Percentiles rank a stretch among this genome's conserved stretches.
Evolutionary conservation across 2,888 invertebrate genomes (phyloP).

Genomic region (Germaria angustata): DNA sequence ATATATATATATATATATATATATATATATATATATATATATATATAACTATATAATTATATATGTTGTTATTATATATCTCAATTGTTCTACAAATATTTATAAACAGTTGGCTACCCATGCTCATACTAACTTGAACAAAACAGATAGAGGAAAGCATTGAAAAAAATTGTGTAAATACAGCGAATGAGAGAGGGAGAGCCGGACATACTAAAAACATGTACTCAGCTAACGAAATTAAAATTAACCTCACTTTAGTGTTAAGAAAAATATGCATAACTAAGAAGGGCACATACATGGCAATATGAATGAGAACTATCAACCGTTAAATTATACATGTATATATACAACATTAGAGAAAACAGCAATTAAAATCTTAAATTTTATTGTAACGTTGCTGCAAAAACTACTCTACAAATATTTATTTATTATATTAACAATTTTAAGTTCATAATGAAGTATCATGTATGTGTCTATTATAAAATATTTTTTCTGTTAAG

Average conservation of each 20-base stretch:
- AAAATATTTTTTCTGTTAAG: neutral
- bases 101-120: neutral
- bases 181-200: constrained; percentile 56
- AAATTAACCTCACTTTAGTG: constrained; percentile 49
- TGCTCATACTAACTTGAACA: neutral
- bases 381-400: neutral
- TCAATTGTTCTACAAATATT: neutral
- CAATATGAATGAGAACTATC: neutral
- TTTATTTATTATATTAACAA: neutral
- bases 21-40: too few species aligned
- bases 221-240: constrained; percentile 29
- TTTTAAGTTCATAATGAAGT: constrained; percentile 35
- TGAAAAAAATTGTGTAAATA: constrained; percentile 18
- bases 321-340: neutral
- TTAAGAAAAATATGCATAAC: neutral
- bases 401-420: neutral
- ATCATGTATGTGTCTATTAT: constrained; percentile 48
- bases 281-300: constrained; percentile 47
- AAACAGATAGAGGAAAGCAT: constrained; percentile 22
- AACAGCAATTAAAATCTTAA: neutral
- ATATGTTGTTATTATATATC: too few species aligned
- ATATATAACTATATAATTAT: too few species aligned
- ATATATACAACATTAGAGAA: neutral
- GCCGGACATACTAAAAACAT: constrained; percentile 14
- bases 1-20: too few species aligned